Conservation (phyloP, 2,888 invertebrate species). For the Odontocolon sp. region DNA sequence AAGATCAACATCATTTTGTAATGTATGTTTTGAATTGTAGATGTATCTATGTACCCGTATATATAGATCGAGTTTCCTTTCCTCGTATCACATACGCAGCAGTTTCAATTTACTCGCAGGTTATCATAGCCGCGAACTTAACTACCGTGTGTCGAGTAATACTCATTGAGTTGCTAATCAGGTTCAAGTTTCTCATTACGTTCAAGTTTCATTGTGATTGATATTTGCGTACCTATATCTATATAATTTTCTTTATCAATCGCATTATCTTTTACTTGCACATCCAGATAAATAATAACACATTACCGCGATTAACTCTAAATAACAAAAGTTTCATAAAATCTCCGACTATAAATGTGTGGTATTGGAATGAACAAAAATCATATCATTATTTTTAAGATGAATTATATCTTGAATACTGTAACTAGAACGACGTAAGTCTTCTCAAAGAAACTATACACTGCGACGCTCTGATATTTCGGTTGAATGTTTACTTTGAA, state of each 20-base stretch:
- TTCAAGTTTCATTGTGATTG: neutral
- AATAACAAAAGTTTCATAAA: too few species aligned
- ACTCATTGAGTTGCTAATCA: constrained; percentile 13
- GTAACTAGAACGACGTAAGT: too few species aligned
- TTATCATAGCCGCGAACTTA: constrained; percentile 16
- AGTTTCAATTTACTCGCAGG: constrained; percentile 39
- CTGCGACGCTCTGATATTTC: too few species aligned
- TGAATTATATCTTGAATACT: too few species aligned
- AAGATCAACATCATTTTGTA: neutral
- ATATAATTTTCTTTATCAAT: neutral
- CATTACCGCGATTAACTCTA: neutral
- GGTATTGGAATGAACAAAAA: too few species aligned
- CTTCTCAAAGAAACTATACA: too few species aligned
- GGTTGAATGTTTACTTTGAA: too few species aligned
- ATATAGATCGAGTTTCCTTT: neutral
- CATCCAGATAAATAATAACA: neutral
- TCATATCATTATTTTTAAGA: too few species aligned
- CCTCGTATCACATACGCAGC: neutral
- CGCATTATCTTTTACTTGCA: neutral
- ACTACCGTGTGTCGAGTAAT: constrained; percentile 11
- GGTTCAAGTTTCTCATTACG: constrained; percentile 12
- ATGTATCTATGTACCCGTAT: neutral
- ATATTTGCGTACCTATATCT: neutral
- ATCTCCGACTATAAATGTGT: too few species aligned
- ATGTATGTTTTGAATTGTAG: too few species aligned